Base-by-base conservation (phyloP, 2,888 invertebrate species). In the Thymelicus sylvestris region DNA sequence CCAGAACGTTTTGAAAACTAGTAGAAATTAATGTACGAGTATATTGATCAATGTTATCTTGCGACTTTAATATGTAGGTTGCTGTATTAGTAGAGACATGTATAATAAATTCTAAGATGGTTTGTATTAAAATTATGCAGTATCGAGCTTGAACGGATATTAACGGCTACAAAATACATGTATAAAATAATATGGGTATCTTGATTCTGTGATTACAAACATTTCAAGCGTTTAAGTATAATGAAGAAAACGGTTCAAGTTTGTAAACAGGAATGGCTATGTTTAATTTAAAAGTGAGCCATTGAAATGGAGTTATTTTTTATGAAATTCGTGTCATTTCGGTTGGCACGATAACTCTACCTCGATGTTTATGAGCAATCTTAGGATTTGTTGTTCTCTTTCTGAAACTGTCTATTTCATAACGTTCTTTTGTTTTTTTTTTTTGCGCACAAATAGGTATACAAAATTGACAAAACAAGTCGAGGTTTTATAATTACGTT, bases 1-100 rank as follows among this genome's bases (percentile, higher is more conserved):
- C 64, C 50, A 50, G 50, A 12, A 57, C 44, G 13, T 48, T 59
- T 69, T 64, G 15, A 63, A 47, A 57, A 69, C 31, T 68, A 66
- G 4, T 52, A 55, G 55, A 55, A 55, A 0, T 24, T 55, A 55
- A 55, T 24, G 19, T 24, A n/a, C n/a, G n/a, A n/a, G n/a, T n/a
- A 24, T 55, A 12, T 55, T 12, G 52, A 5, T 55, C 24, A 24
- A 19, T 24, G 0, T 24, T 6, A 24, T 24, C 55, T 10, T 5
- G 24, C 52, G 12, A 12, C 8, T 12, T 24, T 19, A 19, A 15
- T 24, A 52, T 52, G n/a, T 15, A 5, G 7, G 7, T 19, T 52
- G 10, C 19, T 55, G 0, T 55, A 19, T 55, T 24, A 3, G 24
- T 15, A 4, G n/a, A 50, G 50, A 50, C 52, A 55, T 5, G 7